These are phyloP conservation scores for Euproctis similis DNA, from an alignment of 2,888 invertebrate genomes.

Conservation along the genomic window DNA sequence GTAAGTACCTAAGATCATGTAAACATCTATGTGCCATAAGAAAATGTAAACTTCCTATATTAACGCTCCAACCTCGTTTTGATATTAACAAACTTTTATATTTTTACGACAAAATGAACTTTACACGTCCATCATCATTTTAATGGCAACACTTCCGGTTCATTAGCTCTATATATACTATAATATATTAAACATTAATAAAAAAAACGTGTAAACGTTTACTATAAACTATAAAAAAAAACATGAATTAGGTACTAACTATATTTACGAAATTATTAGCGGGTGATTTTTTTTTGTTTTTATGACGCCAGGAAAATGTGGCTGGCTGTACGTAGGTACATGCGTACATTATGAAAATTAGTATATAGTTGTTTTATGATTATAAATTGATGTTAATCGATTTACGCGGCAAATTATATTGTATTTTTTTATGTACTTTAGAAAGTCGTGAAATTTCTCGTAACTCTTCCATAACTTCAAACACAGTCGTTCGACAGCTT, in stretches of 20 bases:
- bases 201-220: slow-evolving; percentile 16
- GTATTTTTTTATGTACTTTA: no score
- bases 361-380: no score
- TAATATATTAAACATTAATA: no score
- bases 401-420: no score
- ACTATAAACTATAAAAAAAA: slow-evolving; percentile 19
- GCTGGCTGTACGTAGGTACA: not conserved
- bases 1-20: no score
- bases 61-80: slow-evolving; percentile 26
- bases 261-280: slow-evolving; percentile 21
- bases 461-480: no score
- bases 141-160: slow-evolving; percentile 27
- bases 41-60: slow-evolving; percentile 13
- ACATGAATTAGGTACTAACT: no score
- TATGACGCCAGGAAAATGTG: no score
- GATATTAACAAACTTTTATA: slow-evolving; percentile 28
- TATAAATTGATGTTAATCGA: no score
- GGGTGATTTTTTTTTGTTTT: slow-evolving; percentile 2
- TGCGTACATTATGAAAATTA: not conserved
- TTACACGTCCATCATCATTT: slow-evolving; percentile 18
- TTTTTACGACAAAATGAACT: slow-evolving; percentile 32
- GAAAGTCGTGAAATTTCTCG: no score
- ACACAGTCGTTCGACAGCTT: no score
- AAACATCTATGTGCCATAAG: slow-evolving; percentile 1
- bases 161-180: slow-evolving; percentile 19